These are phyloP conservation scores for Hybognathus amarus DNA, from an alignment of 2,797 vertebrate species.

Conservation along the genomic window DNA sequence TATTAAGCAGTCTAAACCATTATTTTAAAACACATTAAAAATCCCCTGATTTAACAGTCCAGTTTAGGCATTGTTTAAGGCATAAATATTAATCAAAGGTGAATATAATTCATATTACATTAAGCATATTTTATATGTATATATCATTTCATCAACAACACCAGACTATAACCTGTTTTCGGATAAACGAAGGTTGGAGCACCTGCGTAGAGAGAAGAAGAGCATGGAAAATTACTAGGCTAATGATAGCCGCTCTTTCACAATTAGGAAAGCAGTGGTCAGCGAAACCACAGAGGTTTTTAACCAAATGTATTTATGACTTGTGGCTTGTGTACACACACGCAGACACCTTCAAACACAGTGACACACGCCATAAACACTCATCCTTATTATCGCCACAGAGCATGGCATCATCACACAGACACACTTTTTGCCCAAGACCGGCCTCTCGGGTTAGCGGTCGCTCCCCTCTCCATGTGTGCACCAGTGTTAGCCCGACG, in stretches of 20 bases:
- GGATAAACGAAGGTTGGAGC: neutral
- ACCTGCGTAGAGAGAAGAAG: slow-evolving; percentile 40
- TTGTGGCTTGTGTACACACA: slow-evolving; percentile 63
- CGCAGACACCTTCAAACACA: slow-evolving; percentile 51
- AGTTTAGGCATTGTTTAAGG: too few relatives aligned
- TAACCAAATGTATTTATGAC: slow-evolving; percentile 79
- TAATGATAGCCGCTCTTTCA: slow-evolving; percentile 69
- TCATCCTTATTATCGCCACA: slow-evolving; percentile 42
- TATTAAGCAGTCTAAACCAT: too few relatives aligned
- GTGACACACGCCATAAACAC: slow-evolving; percentile 38
- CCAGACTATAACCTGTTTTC: neutral
- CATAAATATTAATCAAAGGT: slow-evolving; percentile 11
- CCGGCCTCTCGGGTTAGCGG: slow-evolving; percentile 38
- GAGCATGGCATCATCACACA: neutral
- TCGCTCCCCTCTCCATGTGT: slow-evolving; percentile 39
- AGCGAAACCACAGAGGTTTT: slow-evolving; percentile 60
- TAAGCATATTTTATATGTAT: neutral
- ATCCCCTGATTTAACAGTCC: neutral
- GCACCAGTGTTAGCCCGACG: slow-evolving; percentile 50
- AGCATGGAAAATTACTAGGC: slow-evolving; percentile 81
- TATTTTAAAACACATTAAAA: too few relatives aligned
- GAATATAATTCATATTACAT: neutral
- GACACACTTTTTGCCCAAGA: slow-evolving; percentile 7
- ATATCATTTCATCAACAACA: slow-evolving; percentile 10
- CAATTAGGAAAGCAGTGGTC: slow-evolving; percentile 72